A percentile compares a stretch with the other conserved stretches of the same genome.
These are phyloP conservation scores for Axis porcinus DNA, from an alignment of 2,113 vertebrate genomes.

Conservation along the genomic window DNA sequence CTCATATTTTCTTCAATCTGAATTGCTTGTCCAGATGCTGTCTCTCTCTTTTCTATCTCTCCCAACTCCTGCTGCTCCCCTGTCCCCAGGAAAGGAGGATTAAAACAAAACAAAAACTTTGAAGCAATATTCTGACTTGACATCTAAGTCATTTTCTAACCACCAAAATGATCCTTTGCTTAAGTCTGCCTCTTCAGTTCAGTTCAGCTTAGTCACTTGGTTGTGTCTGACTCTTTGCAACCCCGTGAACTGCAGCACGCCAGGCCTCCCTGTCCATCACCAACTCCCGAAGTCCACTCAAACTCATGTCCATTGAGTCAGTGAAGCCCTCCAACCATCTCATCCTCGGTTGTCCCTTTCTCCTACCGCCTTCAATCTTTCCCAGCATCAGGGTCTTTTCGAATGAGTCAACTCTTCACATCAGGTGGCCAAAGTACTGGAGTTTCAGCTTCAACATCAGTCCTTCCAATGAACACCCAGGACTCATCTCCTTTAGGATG, in stretches of 20 bases:
- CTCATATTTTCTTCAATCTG: background rate
- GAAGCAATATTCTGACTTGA: background rate
- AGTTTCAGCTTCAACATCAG: background rate
- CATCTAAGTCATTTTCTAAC: background rate
- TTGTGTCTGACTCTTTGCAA: background rate
- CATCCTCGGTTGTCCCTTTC: background rate
- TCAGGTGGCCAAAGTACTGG: background rate
- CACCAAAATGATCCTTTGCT: background rate
- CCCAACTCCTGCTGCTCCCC: background rate
- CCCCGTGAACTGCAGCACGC: background rate
- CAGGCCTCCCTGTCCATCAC: background rate
- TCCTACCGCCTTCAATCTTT: background rate
- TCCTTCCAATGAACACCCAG: background rate
- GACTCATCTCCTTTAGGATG: background rate
- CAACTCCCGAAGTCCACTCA: background rate
- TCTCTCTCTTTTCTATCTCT: background rate
- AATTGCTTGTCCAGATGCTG: background rate
- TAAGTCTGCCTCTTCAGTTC: background rate
- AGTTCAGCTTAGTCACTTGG: background rate
- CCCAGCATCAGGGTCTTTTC: background rate
- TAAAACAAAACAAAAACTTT: background rate
- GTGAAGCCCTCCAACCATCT: background rate
- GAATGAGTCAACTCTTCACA: background rate
- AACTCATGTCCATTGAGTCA: background rate
- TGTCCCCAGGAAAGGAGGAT: background rate